Percentiles rank a stretch among this genome's conserved stretches.
These are phyloP conservation scores for Calypte anna DNA, from an alignment of 2,113 vertebrate species.

Conservation along the genomic window DNA sequence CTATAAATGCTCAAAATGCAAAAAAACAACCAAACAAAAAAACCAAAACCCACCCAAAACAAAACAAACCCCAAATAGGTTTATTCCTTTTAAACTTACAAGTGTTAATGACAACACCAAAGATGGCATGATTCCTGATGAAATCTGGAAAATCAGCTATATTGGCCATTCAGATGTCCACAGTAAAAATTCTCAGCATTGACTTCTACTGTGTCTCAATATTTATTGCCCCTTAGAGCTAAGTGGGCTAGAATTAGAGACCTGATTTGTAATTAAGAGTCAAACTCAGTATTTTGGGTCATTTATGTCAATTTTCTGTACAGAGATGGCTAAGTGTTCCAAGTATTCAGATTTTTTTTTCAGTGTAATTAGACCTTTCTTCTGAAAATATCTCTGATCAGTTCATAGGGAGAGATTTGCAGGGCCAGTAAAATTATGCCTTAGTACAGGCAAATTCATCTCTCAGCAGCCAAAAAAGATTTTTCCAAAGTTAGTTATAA, in stretches of 20 bases:
- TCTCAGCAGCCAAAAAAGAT: not conserved
- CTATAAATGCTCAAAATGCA: not conserved
- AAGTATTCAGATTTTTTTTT: not conserved
- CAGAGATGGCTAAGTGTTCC: not conserved
- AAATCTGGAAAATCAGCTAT: not conserved
- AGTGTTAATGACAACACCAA: not conserved
- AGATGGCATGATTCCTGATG: not conserved
- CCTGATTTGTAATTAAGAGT: not conserved
- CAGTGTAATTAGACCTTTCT: not conserved
- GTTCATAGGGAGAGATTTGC: not conserved
- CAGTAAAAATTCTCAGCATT: not conserved
- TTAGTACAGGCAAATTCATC: not conserved
- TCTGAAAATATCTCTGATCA: not conserved
- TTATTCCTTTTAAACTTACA: not conserved
- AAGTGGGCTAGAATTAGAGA: not conserved
- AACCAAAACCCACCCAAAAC: no score
- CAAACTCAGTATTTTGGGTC: not conserved
- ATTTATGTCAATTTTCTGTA: not conserved
- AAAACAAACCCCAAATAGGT: no score
- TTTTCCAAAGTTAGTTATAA: conserved; percentile 9
- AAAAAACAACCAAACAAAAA: not conserved
- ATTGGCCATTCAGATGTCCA: not conserved
- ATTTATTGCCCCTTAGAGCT: not conserved
- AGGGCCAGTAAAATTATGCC: not conserved
- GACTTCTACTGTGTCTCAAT: not conserved